Evolutionary conservation across 2,797 vertebrate genomes (phyloP).

Genomic region (Psittacula echo): DNA sequence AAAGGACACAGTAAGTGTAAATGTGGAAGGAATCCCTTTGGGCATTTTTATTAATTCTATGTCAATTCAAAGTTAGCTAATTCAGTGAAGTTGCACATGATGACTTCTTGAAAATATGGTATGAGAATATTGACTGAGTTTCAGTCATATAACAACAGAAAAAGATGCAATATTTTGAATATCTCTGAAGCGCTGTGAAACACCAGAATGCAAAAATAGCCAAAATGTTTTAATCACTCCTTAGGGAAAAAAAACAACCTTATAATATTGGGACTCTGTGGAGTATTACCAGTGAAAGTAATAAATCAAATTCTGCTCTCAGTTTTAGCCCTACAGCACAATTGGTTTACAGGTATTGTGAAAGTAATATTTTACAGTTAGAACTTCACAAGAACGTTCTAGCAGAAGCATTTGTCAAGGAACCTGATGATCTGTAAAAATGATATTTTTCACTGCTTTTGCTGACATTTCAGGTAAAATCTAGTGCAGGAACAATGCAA

Average conservation of each 20-base stretch:
- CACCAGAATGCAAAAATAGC: neutral
- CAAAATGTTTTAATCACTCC: neutral
- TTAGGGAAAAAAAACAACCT: rapidly evolving
- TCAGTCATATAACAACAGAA: conserved; percentile 26
- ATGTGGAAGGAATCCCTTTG: neutral
- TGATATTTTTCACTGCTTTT: neutral
- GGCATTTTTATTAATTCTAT: conserved; percentile 48
- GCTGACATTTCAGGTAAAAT: neutral
- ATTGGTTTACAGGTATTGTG: neutral
- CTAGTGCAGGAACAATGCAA: neutral
- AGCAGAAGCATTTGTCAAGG: neutral
- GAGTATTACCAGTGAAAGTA: neutral
- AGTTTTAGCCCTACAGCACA: neutral
- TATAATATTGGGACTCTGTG: neutral
- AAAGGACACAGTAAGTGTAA: neutral
- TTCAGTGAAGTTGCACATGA: neutral
- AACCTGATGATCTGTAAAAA: neutral
- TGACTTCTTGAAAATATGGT: conserved; percentile 35
- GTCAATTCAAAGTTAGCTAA: conserved; percentile 39
- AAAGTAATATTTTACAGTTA: neutral
- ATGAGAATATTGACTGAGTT: conserved; percentile 12
- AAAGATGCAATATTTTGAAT: conserved; percentile 27
- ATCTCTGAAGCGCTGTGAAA: neutral
- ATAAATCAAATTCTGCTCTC: neutral
- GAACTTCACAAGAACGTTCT: neutral